Evolutionary conservation across 2,888 invertebrate species (phyloP), one percentile per base, ranked within the genome.

Genomic region (Brachyptera putata): DNA sequence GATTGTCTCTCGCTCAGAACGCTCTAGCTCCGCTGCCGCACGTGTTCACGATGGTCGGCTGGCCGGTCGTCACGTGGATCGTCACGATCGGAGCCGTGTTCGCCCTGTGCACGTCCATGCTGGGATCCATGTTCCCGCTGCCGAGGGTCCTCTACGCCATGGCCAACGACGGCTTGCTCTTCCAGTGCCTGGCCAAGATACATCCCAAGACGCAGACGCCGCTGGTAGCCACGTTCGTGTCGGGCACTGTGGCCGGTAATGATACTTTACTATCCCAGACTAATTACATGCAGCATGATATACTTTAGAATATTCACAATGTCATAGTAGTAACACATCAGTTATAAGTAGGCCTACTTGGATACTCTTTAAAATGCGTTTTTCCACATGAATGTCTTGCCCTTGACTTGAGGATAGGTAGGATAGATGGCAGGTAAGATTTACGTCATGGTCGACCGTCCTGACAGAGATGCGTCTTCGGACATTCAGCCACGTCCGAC

Each of bases 61-160:
- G 91, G 85, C 80, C 82, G 0, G 79, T 83, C 1, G 84, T 95
- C 60, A 89, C 87, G 73, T 93, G 92, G 86, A 85, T 96, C 50
- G 95, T 97, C 1, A 89, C 93, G 0, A 78, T 91, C 55, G 96
- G 96, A 1, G 95, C 96, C 1, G 81, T 96, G 26, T 92, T 92
- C 73, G 96, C 95, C 0, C 81, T 97, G 4, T 91, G 89, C 71
- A 94, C 95, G 16, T n/a, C 43, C 14, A 43, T 73, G 14, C 69
- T 76, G 26, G 76, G 76, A 1, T 70, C 72, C 2, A 72, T 77
- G 37, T 77, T 72, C 67, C 73, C 76, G 7, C 67, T 77, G 50
- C 75, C 77, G 1, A 67, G 77, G 25, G 71, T 75, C 22, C 70
- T 76, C 16, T 77, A 77, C 62, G 73, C 76, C 39, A 78, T 78